Percentiles rank a stretch among this genome's conserved stretches.
phyloP scores from a whole-genome alignment of 2,113 vertebrate genomes.

The Dissostichus mawsoni region DNA sequence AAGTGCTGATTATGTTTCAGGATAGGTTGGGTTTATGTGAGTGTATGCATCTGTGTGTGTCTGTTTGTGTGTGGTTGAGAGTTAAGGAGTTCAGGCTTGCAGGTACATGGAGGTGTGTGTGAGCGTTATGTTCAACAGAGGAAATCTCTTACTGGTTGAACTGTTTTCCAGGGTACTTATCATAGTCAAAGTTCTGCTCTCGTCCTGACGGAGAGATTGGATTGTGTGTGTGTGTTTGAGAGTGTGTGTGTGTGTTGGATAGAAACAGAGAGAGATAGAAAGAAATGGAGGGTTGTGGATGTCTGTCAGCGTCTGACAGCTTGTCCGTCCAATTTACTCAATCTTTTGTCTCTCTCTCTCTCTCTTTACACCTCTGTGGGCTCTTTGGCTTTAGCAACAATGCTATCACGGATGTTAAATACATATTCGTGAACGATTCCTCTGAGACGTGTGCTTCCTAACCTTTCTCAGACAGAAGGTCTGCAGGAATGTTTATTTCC shows the following conservation, averaged over 20 bases:
- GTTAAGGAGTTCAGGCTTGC: conserved; percentile 62
- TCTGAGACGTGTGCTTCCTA: conserved; percentile 3
- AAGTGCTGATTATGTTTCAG: conserved; percentile 2
- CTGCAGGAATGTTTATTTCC: conserved; percentile 60
- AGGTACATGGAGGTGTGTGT: conserved; percentile 45
- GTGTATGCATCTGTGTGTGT: background rate
- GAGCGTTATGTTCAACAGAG: conserved; percentile 37
- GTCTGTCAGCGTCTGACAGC: conserved; percentile 23
- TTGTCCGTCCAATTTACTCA: conserved; percentile 6
- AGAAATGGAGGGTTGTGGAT: background rate
- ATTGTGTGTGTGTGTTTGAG: conserved; percentile 12
- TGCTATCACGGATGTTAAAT: conserved; percentile 11
- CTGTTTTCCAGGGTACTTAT: conserved; percentile 56
- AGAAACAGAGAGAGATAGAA: background rate
- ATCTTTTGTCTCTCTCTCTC: background rate
- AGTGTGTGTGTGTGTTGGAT: background rate
- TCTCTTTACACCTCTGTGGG: background rate
- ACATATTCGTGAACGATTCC: background rate
- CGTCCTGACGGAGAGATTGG: conserved; percentile 14
- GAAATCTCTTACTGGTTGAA: conserved; percentile 61
- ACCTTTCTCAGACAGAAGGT: conserved; percentile 13
- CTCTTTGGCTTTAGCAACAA: background rate
- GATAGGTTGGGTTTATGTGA: background rate
- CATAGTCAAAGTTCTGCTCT: conserved; percentile 29
- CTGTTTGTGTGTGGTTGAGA: conserved; percentile 3